Evolutionary conservation across 2,797 vertebrate genomes (phyloP).

Genomic region (Gymnodraco acuticeps): DNA sequence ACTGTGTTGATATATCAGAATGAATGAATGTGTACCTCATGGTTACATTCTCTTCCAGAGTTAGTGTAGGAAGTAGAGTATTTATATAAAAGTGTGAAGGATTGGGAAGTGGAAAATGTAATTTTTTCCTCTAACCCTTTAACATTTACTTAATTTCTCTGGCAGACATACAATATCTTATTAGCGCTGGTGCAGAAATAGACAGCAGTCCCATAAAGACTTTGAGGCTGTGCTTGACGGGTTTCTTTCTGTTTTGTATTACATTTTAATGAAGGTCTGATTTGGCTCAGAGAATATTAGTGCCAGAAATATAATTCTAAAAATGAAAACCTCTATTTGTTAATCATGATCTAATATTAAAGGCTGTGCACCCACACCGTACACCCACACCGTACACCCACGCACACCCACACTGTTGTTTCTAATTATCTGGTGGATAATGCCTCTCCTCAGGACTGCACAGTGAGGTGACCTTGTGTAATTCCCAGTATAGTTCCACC

Average conservation of each 20-base stretch:
- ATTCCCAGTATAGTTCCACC: background rate
- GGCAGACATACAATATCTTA: background rate
- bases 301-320: background rate
- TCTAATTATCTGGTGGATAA: background rate
- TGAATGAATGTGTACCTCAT: too few species aligned
- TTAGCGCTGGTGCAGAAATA: background rate
- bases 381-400: too few species aligned
- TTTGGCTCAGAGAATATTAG: background rate
- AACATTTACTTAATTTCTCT: constrained; percentile 12
- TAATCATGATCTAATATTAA: background rate
- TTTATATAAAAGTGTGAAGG: too few species aligned
- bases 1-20: too few species aligned
- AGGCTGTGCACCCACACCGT: too few species aligned
- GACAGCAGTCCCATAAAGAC: background rate
- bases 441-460: too few species aligned
- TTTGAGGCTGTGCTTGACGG: background rate
- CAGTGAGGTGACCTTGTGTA: background rate
- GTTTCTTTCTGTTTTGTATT: background rate
- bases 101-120: too few species aligned
- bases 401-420: background rate
- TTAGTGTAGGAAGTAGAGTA: too few species aligned
- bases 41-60: too few species aligned
- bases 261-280: background rate
- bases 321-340: too few species aligned
- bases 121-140: constrained; percentile 1